A percentile compares a stretch with the other conserved stretches of the same genome.
Conservation (phyloP, 23 tunicate genomes). For the Trididemnum nubilum region DNA sequence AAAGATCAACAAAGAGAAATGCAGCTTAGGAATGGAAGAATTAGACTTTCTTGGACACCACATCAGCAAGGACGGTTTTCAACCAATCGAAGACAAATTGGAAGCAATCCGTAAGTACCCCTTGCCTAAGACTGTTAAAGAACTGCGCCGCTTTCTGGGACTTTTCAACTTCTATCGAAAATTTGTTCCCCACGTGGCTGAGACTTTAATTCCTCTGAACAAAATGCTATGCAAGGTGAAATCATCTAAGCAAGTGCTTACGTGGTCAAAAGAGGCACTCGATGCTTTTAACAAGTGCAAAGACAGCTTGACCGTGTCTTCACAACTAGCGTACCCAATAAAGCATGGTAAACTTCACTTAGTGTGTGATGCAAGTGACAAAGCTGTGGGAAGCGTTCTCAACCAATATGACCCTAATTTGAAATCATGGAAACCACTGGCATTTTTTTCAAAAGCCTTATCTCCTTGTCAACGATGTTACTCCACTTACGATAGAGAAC, state of each 20-base stretch:
- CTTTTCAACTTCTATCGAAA: background rate
- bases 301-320: too few relatives aligned
- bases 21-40: background rate
- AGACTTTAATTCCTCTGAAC: too few relatives aligned
- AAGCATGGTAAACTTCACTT: too few relatives aligned
- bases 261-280: too few relatives aligned
- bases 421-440: background rate
- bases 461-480: background rate
- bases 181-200: too few relatives aligned
- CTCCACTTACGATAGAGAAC: constrained; percentile 18
- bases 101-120: constrained; percentile 2
- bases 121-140: background rate
- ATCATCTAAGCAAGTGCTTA: background rate
- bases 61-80: background rate
- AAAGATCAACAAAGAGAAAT: background rate
- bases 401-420: too few relatives aligned
- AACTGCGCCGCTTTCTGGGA: constrained; percentile 2
- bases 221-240: too few relatives aligned
- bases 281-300: too few relatives aligned
- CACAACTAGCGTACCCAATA: too few relatives aligned
- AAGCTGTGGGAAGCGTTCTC: too few relatives aligned
- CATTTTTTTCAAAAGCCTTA: constrained; percentile 15
- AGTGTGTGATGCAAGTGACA: too few relatives aligned
- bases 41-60: constrained; percentile 2
- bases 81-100: background rate